These are phyloP conservation scores for Drosophila micromelanica DNA, from an alignment of 1,140 invertebrate genomes.

Conservation along the genomic window DNA sequence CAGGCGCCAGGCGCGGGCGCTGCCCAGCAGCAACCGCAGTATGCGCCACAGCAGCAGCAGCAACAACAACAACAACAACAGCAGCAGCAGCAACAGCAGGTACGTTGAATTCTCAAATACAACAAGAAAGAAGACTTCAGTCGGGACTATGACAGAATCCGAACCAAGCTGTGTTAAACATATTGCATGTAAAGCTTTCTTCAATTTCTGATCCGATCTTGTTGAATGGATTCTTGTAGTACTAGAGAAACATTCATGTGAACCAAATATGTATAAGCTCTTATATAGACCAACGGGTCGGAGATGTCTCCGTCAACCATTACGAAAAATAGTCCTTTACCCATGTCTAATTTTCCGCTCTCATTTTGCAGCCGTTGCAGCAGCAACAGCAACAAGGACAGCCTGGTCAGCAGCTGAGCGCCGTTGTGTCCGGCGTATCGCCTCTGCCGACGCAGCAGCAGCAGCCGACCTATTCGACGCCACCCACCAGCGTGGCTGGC, in stretches of 20 bases:
- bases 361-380: slow-evolving; percentile 51
- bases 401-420: slow-evolving; percentile 33
- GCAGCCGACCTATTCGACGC: slow-evolving; percentile 79
- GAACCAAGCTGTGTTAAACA: too few species aligned
- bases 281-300: too few species aligned
- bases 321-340: too few species aligned
- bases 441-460: slow-evolving; percentile 68
- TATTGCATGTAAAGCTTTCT: too few species aligned
- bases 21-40: slow-evolving; percentile 63
- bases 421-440: slow-evolving; percentile 67
- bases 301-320: too few species aligned
- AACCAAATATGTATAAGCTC: too few species aligned
- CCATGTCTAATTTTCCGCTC: neutral
- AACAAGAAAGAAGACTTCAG: too few species aligned
- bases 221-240: too few species aligned
- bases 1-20: slow-evolving; percentile 40
- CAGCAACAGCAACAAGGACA: slow-evolving; percentile 68
- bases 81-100: slow-evolving; percentile 64
- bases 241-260: too few species aligned
- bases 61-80: too few species aligned
- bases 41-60: slow-evolving; percentile 65
- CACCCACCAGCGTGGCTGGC: slow-evolving; percentile 61
- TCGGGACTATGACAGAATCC: too few species aligned
- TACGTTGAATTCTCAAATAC: neutral
- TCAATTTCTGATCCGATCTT: too few species aligned